phyloP scores from a whole-genome alignment of 2,888 invertebrate species.

The Griposia aprilina region DNA sequence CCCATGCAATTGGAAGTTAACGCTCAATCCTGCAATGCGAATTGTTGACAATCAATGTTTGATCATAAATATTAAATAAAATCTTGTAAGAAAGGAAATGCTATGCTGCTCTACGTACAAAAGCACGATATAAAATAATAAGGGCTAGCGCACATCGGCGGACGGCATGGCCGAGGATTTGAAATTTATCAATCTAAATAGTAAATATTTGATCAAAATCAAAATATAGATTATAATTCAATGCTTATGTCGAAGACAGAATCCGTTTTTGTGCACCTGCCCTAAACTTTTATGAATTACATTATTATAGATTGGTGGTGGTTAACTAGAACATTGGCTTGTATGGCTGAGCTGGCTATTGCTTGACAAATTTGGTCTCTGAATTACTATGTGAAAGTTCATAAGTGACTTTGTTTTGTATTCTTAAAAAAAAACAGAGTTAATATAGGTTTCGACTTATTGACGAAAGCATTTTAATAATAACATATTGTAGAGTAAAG shows the following conservation, averaged over 20 bases:
- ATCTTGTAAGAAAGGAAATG: neutral
- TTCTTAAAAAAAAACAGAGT: neutral
- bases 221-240: neutral
- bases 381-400: neutral
- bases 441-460: neutral
- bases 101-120: neutral
- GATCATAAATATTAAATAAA: neutral
- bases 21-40: constrained; percentile 39
- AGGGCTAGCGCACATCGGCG: neutral
- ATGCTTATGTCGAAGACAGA: constrained; percentile 1
- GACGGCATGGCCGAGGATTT: neutral
- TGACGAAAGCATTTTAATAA: neutral
- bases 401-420: neutral
- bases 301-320: neutral
- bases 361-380: neutral
- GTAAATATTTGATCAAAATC: neutral
- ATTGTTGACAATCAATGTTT: neutral
- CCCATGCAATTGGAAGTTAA: constrained; percentile 23
- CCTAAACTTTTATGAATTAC: neutral
- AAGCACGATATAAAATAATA: neutral
- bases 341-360: constrained; percentile 17
- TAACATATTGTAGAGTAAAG: neutral
- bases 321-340: neutral
- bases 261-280: constrained; percentile 2
- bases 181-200: neutral